These are phyloP conservation scores for Mormyrops attenuatus DNA, from an alignment of 2,797 vertebrate genomes.

Conservation along the genomic window DNA sequence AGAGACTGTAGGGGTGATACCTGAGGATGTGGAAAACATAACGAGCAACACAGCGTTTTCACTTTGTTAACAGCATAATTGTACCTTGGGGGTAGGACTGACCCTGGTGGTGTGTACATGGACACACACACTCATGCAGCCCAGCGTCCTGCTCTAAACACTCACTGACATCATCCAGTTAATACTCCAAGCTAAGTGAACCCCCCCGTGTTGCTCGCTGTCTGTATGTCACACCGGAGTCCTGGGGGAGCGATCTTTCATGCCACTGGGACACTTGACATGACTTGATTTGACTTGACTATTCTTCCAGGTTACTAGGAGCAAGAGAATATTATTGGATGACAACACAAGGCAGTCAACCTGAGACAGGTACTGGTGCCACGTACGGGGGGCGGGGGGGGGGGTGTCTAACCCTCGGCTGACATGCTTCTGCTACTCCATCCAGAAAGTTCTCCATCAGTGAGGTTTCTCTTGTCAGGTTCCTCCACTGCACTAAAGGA, in stretches of 20 bases:
- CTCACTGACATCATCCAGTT: constrained; percentile 8
- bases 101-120: constrained; percentile 22
- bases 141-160: constrained; percentile 17
- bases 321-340: background rate
- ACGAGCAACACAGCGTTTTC: background rate
- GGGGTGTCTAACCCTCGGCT: background rate
- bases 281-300: background rate
- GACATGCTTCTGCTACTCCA: background rate
- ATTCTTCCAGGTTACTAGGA: background rate
- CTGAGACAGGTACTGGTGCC: background rate
- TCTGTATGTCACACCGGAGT: background rate
- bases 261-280: background rate
- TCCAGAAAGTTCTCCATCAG: background rate
- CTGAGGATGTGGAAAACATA: background rate
- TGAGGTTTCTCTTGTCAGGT: background rate
- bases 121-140: constrained; percentile 21
- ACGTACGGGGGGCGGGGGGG: background rate
- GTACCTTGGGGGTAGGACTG: constrained; percentile 26
- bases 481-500: background rate
- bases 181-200: background rate
- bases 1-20: background rate
- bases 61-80: background rate
- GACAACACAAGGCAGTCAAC: background rate
- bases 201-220: background rate
- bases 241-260: background rate